These are phyloP conservation scores for Myrmophylax atrothorax DNA, from an alignment of 2,113 vertebrate species.

Conservation along the genomic window DNA sequence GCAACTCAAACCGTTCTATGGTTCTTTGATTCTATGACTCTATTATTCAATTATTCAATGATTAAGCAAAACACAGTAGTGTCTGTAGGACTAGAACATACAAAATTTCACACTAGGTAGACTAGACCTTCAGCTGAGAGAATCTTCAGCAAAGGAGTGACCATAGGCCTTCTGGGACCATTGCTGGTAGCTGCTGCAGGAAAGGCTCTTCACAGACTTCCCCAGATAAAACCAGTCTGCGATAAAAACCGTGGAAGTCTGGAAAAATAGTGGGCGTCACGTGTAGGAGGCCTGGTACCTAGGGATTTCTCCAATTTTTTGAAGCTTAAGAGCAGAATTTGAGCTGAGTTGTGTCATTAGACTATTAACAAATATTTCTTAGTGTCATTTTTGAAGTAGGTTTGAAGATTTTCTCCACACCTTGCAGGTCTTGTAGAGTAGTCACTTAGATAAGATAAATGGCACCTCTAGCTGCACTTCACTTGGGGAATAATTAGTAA, in stretches of 20 bases:
- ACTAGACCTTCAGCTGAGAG: background rate
- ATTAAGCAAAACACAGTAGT: background rate
- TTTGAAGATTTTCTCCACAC: background rate
- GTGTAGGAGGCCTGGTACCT: accelerated
- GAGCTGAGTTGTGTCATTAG: background rate
- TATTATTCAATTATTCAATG: accelerated
- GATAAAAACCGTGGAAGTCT: background rate
- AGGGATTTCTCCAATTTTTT: background rate
- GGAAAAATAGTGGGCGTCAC: background rate
- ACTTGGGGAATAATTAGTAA: slow-evolving; percentile 29
- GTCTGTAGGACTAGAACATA: background rate
- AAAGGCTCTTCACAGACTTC: background rate
- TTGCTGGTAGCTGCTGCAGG: background rate
- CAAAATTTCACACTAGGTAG: background rate
- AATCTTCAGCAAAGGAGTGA: background rate
- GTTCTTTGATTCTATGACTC: background rate
- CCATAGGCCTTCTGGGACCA: background rate
- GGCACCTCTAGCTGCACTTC: background rate
- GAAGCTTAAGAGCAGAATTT: background rate
- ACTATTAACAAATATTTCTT: background rate
- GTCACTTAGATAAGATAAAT: slow-evolving; percentile 11
- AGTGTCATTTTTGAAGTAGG: background rate
- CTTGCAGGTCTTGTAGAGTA: background rate
- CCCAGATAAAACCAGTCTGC: background rate
- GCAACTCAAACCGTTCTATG: background rate